Evolutionary conservation across 2,113 vertebrate species (phyloP).

Genomic region (Camelus dromedarius): DNA sequence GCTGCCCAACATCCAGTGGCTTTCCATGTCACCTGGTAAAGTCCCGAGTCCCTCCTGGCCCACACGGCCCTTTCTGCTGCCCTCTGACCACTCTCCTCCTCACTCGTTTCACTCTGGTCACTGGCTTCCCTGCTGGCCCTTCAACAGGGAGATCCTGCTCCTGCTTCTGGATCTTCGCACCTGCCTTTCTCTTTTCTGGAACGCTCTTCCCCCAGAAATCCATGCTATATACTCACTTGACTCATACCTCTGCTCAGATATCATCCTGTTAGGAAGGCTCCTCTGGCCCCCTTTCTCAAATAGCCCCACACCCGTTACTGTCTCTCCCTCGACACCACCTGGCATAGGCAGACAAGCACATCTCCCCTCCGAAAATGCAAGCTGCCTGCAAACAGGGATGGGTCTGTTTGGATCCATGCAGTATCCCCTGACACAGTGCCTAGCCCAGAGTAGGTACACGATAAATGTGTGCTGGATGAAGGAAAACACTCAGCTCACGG

Average conservation of each 20-base stretch:
- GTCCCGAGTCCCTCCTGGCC: not conserved
- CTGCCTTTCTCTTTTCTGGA: not conserved
- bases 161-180: not conserved
- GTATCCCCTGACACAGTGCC: not conserved
- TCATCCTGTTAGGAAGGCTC: not conserved
- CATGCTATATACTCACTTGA: not conserved
- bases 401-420: not conserved
- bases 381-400: not conserved
- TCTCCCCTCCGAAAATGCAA: not conserved
- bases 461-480: not conserved
- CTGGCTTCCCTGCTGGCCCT: not conserved
- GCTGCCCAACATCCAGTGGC: not conserved
- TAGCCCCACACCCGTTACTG: not conserved
- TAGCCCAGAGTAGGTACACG: not conserved
- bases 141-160: not conserved
- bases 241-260: not conserved
- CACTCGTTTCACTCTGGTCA: not conserved
- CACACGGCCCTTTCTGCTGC: not conserved
- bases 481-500: not conserved
- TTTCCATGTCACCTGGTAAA: not conserved
- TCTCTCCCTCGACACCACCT: not conserved
- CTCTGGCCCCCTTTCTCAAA: not conserved
- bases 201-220: not conserved
- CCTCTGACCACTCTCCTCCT: not conserved
- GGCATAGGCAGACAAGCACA: not conserved